phyloP scores from a whole-genome alignment of 92 coral and sea anemone species.

The Nematostella vectensis region DNA sequence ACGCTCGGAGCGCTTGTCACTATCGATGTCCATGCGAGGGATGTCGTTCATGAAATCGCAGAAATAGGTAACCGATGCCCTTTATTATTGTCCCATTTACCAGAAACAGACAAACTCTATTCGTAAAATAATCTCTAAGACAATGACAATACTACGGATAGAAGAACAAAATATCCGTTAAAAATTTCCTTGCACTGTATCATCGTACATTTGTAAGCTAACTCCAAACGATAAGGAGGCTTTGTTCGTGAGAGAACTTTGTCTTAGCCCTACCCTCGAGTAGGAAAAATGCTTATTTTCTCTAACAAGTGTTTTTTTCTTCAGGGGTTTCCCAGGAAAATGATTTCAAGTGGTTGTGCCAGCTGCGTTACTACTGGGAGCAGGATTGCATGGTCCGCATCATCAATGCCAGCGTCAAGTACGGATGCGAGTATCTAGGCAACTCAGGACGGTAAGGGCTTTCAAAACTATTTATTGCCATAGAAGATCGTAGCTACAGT shows the following conservation, averaged over 20 bases:
- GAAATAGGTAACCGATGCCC: slow-evolving; percentile 52
- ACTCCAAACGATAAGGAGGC: too few relatives aligned
- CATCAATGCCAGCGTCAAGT: slow-evolving; percentile 89
- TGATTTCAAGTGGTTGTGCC: slow-evolving; percentile 96
- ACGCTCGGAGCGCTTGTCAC: slow-evolving; percentile 97
- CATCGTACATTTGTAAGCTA: too few relatives aligned
- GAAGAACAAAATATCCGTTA: too few relatives aligned
- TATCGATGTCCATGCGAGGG: slow-evolving; percentile 98
- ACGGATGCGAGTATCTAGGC: slow-evolving; percentile 98
- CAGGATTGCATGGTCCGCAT: slow-evolving; percentile 88
- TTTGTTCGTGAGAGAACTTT: too few relatives aligned
- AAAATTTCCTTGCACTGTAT: too few relatives aligned
- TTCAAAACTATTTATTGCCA: too few relatives aligned
- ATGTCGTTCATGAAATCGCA: slow-evolving; percentile 88
- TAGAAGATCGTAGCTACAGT: not conserved
- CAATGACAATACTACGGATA: too few relatives aligned
- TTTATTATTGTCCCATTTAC: too few relatives aligned
- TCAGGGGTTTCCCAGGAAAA: slow-evolving; percentile 93
- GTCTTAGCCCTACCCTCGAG: too few relatives aligned
- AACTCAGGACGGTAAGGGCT: slow-evolving; percentile 96
- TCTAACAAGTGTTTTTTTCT: not conserved
- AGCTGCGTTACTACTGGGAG: slow-evolving; percentile 98
- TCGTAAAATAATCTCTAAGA: too few relatives aligned
- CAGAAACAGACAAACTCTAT: not conserved
- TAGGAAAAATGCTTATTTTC: too few relatives aligned